Evolutionary conservation across 2,888 invertebrate species (phyloP), one percentile per base, ranked within the genome.

Genomic region (Calameuta idolon): DNA sequence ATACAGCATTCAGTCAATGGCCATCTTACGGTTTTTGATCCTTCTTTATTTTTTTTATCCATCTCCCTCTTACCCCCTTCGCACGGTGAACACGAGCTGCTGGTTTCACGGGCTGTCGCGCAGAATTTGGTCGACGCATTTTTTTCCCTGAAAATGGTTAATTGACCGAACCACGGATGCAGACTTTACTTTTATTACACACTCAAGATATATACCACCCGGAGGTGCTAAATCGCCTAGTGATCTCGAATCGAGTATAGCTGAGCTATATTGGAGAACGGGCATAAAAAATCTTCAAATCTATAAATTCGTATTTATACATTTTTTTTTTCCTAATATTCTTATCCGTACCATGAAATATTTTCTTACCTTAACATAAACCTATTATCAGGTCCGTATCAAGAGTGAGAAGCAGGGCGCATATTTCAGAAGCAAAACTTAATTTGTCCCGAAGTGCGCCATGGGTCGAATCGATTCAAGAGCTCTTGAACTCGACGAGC

Each of bases 91-190:
- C 89, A 89, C 87, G 88, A 89, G 89, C 88, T 85, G 79, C 80
- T 82, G 83, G 83, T 86, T 89, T 91, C 86, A 90, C 90, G 87
- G 88, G 86, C 90, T 89, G 91, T 91, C 91, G 90, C 90, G 83
- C 88, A 87, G 87, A 86, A 90, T 91, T 89, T 90, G 82, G 85
- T 84, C 86, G 86, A 85, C 84, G 84, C 85, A 84, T 83, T 90
- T 88, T 90, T 88, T 81, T 82, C 85, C 81, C 81, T 82, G 84
- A 85, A 86, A 86, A 87, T 87, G 87, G 85, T 87, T 89, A 91
- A 91, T 90, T 90, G 90, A 90, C 86, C 88, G 88, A 85, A 85
- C 81, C 76, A 84, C 55, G 83, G 82, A 82, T 85, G 86, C 84
- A 84, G 86, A 83, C 85, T 23, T 55, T 0, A 55, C 31, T 55